Evolutionary conservation across 2,888 invertebrate genomes (phyloP).

Genomic region (Chrysopilus asiliformis): DNA sequence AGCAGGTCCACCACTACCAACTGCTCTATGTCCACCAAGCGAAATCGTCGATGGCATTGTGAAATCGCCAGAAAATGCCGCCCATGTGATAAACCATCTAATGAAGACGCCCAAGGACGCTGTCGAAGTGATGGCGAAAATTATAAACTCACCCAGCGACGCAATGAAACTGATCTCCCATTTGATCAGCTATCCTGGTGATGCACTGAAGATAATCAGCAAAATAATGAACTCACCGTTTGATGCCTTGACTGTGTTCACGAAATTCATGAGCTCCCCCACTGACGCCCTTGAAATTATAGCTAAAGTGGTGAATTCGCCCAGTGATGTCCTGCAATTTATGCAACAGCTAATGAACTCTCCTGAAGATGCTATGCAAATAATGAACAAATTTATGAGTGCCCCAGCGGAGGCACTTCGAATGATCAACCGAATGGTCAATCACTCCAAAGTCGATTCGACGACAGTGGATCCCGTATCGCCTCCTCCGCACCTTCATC

Average conservation of each 20-base stretch:
- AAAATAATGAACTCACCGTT: slow-evolving; percentile 37
- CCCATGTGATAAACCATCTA: slow-evolving; percentile 30
- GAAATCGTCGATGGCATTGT: slow-evolving; percentile 34
- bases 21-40: slow-evolving; percentile 3
- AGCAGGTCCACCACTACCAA: too few relatives aligned
- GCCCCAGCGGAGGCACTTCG: slow-evolving; percentile 33
- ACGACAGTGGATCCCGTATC: slow-evolving; percentile 10
- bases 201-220: slow-evolving; percentile 34
- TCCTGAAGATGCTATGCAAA: slow-evolving; percentile 33
- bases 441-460: neutral
- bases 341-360: slow-evolving; percentile 33
- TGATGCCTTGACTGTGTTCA: slow-evolving; percentile 35
- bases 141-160: slow-evolving; percentile 32
- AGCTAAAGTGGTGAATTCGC: slow-evolving; percentile 35
- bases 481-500: neutral
- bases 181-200: slow-evolving; percentile 32
- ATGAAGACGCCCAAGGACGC: slow-evolving; percentile 33
- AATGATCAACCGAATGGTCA: slow-evolving; percentile 31
- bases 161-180: slow-evolving; percentile 32
- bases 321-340: slow-evolving; percentile 32
- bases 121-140: slow-evolving; percentile 27
- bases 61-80: slow-evolving; percentile 30
- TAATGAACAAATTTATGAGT: slow-evolving; percentile 36
- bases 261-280: slow-evolving; percentile 36
- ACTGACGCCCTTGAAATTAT: slow-evolving; percentile 35